Conservation (phyloP, 2,888 invertebrate genomes). For the Drosophila flavopinicola region DNA sequence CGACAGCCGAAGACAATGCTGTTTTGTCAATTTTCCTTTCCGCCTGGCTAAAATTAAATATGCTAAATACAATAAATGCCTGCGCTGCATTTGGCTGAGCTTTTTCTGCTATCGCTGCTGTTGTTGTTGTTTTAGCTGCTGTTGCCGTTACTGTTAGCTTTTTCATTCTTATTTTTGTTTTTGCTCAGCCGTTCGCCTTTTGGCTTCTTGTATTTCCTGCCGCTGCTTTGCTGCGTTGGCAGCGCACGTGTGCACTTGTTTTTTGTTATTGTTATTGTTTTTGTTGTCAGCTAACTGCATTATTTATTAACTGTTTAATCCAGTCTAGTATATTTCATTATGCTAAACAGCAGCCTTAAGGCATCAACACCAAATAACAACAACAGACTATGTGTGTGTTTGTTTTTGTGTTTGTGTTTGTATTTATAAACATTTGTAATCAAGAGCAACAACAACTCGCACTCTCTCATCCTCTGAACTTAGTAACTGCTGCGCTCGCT, state of each 20-base stretch:
- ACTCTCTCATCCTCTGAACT: too few species aligned
- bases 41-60: constrained; percentile 73
- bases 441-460: constrained; percentile 5
- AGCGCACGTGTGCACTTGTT: constrained; percentile 58
- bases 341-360: not conserved
- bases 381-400: too few species aligned
- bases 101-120: constrained; percentile 22
- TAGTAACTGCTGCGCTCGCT: too few species aligned
- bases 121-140: too few species aligned
- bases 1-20: constrained; percentile 55
- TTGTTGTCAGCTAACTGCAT: constrained; percentile 2
- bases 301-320: constrained; percentile 45
- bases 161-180: constrained; percentile 14
- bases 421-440: constrained; percentile 50
- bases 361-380: too few species aligned
- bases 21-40: constrained; percentile 72
- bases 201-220: constrained; percentile 74
- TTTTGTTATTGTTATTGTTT: too few species aligned
- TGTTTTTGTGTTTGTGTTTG: not conserved
- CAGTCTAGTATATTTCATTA: constrained; percentile 3
- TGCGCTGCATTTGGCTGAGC: constrained; percentile 54
- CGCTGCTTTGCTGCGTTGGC: constrained; percentile 39
- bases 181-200: constrained; percentile 19
- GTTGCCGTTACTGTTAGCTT: constrained; percentile 26
- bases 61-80: constrained; percentile 55